These are phyloP conservation scores for Melolontha melolontha DNA, from an alignment of 2,888 invertebrate species.

Conservation along the genomic window DNA sequence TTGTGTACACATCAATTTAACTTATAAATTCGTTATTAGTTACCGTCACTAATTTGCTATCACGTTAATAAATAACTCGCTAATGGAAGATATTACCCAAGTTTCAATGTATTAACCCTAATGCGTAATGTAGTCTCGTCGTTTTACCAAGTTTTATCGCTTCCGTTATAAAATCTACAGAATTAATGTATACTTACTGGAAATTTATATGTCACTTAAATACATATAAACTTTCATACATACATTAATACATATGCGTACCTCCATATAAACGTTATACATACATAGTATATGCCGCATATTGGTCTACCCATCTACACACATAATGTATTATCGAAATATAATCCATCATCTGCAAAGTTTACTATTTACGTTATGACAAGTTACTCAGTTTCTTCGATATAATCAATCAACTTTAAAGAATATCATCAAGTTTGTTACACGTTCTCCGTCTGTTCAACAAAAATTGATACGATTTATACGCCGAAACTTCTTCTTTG, in stretches of 20 bases:
- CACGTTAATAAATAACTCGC: conserved; percentile 25
- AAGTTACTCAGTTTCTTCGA: conserved; percentile 37
- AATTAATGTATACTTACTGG: not conserved
- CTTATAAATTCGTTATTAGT: conserved; percentile 29
- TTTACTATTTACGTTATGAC: conserved; percentile 38
- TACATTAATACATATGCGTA: not conserved
- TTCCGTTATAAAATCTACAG: conserved; percentile 16
- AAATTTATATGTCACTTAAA: conserved; percentile 6
- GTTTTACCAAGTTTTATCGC: conserved; percentile 18
- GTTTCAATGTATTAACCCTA: conserved; percentile 17
- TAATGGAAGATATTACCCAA: conserved; percentile 25
- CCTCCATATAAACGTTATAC: not conserved
- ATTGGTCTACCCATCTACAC: not conserved
- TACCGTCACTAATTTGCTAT: conserved; percentile 2
- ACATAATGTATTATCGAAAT: conserved; percentile 21
- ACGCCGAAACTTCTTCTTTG: conserved; percentile 10
- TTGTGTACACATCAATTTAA: conserved; percentile 29
- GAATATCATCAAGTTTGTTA: conserved; percentile 26
- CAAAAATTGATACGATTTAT: conserved; percentile 36
- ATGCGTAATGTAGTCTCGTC: conserved; percentile 10
- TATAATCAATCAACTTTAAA: conserved; percentile 35
- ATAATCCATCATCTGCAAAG: conserved; percentile 38
- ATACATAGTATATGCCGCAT: not conserved
- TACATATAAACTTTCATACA: conserved; percentile 16
- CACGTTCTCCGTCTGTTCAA: conserved; percentile 22